Conservation (phyloP, 53 echinoderm and acorn worm species). For the Actinopyga echinites region DNA sequence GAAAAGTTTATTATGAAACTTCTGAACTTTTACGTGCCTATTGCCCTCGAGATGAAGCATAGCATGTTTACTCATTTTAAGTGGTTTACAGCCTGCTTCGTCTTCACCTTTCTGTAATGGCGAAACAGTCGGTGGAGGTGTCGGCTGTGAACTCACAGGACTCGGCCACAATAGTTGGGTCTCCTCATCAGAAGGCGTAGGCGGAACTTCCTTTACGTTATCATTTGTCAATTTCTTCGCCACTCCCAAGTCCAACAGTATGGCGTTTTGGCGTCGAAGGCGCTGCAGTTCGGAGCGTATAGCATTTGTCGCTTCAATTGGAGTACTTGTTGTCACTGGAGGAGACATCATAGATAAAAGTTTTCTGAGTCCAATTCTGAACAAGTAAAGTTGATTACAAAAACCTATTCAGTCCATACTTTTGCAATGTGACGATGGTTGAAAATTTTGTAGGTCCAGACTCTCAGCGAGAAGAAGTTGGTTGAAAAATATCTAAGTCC, state of each 20-base stretch:
- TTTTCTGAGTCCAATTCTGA: neutral
- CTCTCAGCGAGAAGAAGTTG: neutral
- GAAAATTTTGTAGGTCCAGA: neutral
- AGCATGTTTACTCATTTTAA: conserved; percentile 2
- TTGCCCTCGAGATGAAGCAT: neutral
- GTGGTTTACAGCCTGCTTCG: neutral
- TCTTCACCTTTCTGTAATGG: neutral
- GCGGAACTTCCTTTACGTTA: no score
- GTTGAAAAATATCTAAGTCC: conserved; percentile 5
- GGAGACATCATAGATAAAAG: neutral
- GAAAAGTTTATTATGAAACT: neutral
- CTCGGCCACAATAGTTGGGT: conserved; percentile 1
- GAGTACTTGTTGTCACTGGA: neutral
- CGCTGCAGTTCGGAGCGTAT: conserved; percentile 5
- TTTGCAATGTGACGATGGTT: neutral
- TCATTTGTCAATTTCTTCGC: neutral
- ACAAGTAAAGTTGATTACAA: neutral
- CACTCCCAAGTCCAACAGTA: neutral
- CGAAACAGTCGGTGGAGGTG: neutral
- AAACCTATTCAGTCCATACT: neutral
- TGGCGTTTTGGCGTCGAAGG: neutral
- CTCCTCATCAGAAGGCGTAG: neutral
- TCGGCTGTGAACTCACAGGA: neutral
- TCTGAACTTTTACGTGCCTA: neutral
- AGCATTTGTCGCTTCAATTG: neutral